Conservation (phyloP, 2,113 vertebrate species). For the Gadus chalcogrammus region DNA sequence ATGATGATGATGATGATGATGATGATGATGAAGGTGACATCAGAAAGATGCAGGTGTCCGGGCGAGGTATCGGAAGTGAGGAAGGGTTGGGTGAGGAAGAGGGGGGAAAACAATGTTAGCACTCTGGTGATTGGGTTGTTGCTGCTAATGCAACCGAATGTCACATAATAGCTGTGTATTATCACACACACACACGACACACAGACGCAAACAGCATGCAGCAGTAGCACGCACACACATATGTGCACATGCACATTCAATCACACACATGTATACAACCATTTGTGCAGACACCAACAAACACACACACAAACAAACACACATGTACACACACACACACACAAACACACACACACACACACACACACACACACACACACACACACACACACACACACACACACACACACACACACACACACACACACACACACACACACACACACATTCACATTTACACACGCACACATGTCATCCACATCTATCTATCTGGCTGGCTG, state of each 20-base stretch:
- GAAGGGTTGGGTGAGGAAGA: background rate
- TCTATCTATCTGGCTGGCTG: too few relatives aligned
- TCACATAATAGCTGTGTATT: background rate
- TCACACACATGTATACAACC: background rate
- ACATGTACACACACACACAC: background rate
- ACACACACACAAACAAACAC: background rate
- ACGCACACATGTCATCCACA: too few relatives aligned
- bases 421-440: background rate
- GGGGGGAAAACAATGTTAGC: background rate
- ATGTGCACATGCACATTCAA: background rate
- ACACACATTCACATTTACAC: background rate
- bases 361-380: background rate
- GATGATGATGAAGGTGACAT: too few relatives aligned
- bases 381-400: too few relatives aligned
- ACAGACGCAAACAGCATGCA: background rate
- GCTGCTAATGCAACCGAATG: too few relatives aligned
- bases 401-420: background rate
- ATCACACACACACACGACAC: background rate
- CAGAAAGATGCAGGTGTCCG: too few relatives aligned
- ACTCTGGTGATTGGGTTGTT: background rate
- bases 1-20: too few relatives aligned
- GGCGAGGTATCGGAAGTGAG: too few relatives aligned
- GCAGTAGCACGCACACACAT: background rate
- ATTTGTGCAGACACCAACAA: background rate
- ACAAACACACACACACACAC: too few relatives aligned